Evolutionary conservation across 2,888 invertebrate species (phyloP), one percentile per base, ranked within the genome.

Genomic region (Polyploca ridens): DNA sequence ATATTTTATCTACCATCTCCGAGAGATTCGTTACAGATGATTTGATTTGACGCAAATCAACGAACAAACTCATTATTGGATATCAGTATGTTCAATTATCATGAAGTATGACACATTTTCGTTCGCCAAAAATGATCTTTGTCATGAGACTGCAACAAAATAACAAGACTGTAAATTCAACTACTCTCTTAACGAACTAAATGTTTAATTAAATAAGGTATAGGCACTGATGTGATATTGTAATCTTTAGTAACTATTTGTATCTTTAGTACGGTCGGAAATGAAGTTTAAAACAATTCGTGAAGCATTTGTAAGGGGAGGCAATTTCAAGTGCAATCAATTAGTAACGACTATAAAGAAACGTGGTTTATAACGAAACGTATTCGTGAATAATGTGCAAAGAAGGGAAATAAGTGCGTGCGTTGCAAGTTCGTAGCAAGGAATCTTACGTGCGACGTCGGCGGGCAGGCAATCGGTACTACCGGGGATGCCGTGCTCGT

Each of bases 1-100:
- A 90, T 83, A 94, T 90, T 76, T 91, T 92, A 72, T 94, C 94
- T 58, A 94, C 94, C 93, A 94, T 93, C 69, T 93, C 91, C 4
- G 94, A 93, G 33, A 94, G 85, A 69, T 92, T 94, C 74, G 90
- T 89, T 76, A 94, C 93, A 65, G 94, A 94, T 66, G 93, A 88
- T 77, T 92, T 93, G 72, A 94, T 92, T 74, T 92, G 92, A 69
- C 94, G 88, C 81, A 94, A 87, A 82, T 94, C 93, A 71, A 94
- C 93, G 78, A 93, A 94, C 82, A 94, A 88, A 83, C 94, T 94
- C 94, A 94, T 94, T n/a, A 19, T 61, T 41, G 41, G 61, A 41
- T 19, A 13, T 11, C 13, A 13, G 19, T 61, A 16, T 46, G 19
- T 35, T 38, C 8, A 35, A 27, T 41, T 27, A 11, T 61, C 10